phyloP scores from a whole-genome alignment of 2,888 invertebrate genomes.

The Cerceris rybyensis region DNA sequence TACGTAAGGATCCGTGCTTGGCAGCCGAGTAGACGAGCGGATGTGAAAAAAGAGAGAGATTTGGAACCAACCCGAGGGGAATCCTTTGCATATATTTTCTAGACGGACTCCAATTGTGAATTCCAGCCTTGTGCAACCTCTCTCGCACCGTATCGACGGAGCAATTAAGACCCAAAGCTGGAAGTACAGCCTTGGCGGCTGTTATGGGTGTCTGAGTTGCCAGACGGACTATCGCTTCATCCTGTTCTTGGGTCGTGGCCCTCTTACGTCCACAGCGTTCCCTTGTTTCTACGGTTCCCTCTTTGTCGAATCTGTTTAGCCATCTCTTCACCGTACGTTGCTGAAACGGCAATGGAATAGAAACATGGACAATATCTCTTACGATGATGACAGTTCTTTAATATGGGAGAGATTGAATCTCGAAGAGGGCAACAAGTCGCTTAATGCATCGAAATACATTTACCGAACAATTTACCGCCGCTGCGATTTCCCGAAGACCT shows the following conservation, averaged over 20 bases:
- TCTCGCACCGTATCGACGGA: slow-evolving; percentile 80
- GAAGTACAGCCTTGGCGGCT: slow-evolving; percentile 79
- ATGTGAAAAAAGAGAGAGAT: not conserved
- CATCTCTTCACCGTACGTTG: slow-evolving; percentile 80
- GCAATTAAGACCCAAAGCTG: slow-evolving; percentile 79
- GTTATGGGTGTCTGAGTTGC: slow-evolving; percentile 79
- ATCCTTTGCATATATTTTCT: slow-evolving; percentile 80
- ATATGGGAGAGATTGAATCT: too few species aligned
- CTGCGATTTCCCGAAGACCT: slow-evolving; percentile 78
- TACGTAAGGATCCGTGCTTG: not conserved
- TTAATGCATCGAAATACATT: slow-evolving; percentile 19
- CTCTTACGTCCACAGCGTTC: slow-evolving; percentile 80
- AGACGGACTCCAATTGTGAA: slow-evolving; percentile 80
- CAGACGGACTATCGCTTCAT: slow-evolving; percentile 78
- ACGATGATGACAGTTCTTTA: too few species aligned
- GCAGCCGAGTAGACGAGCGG: not conserved
- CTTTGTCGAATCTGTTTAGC: slow-evolving; percentile 79
- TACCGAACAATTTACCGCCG: slow-evolving; percentile 80
- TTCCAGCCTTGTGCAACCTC: slow-evolving; percentile 79
- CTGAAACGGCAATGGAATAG: slow-evolving; percentile 58
- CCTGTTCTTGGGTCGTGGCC: slow-evolving; percentile 78
- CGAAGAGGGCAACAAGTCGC: too few species aligned
- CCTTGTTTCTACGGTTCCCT: slow-evolving; percentile 79
- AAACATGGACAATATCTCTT: too few species aligned
- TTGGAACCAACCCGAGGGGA: slow-evolving; percentile 72